phyloP scores from a whole-genome alignment of 2,888 invertebrate species.

The Xylota sylvarum region DNA sequence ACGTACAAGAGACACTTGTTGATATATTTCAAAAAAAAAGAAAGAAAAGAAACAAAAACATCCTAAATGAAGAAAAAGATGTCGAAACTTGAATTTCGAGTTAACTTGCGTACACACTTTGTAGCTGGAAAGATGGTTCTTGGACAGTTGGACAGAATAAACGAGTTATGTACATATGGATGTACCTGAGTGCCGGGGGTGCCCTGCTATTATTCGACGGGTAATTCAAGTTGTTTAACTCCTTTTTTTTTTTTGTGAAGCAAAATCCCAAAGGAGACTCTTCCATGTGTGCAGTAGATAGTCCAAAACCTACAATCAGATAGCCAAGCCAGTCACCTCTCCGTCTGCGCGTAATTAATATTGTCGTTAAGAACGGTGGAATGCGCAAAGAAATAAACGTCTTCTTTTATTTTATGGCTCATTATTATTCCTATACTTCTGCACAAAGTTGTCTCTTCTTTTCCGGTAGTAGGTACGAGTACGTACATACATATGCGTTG shows the following conservation, averaged over 20 bases:
- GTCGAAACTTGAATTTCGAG: slow-evolving; percentile 58
- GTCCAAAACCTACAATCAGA: slow-evolving; percentile 41
- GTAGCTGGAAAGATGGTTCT: slow-evolving; percentile 53
- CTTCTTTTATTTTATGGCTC: slow-evolving; percentile 47
- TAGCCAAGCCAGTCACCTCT: slow-evolving; percentile 59
- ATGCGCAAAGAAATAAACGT: slow-evolving; percentile 35
- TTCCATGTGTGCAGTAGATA: slow-evolving; percentile 26
- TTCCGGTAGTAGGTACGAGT: slow-evolving; percentile 41
- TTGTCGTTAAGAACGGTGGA: slow-evolving; percentile 63
- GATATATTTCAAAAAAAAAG: slow-evolving; percentile 23
- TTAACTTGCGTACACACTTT: slow-evolving; percentile 33
- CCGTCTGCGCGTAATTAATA: slow-evolving; percentile 68
- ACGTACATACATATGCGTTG: neutral
- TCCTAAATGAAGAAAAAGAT: slow-evolving; percentile 25
- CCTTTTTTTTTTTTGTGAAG: slow-evolving; percentile 12
- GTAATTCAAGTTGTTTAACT: slow-evolving; percentile 43
- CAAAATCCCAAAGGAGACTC: slow-evolving; percentile 24
- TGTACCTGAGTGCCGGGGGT: slow-evolving; percentile 31
- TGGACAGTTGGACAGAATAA: slow-evolving; percentile 52
- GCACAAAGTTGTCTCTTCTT: slow-evolving; percentile 44
- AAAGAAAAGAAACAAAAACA: slow-evolving; percentile 1
- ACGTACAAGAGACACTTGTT: slow-evolving; percentile 35
- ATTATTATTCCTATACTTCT: slow-evolving; percentile 51
- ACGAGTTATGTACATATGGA: slow-evolving; percentile 63
- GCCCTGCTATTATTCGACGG: slow-evolving; percentile 28